These are phyloP conservation scores for Schizopygopsis pylzovi DNA, from an alignment of 2,797 vertebrate genomes.

Conservation along the genomic window DNA sequence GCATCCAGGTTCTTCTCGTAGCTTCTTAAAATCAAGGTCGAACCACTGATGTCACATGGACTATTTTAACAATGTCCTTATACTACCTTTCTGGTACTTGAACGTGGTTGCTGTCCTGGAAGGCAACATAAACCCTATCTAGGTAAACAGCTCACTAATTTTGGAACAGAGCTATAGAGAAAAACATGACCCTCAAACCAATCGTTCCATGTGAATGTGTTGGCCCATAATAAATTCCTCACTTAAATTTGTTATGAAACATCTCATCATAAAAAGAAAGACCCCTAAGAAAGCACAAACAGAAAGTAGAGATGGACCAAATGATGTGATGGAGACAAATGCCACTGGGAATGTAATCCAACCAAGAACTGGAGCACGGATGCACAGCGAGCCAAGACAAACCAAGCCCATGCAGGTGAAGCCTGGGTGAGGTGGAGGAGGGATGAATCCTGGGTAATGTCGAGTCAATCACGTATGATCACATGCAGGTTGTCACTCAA, in stretches of 20 bases:
- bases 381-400: neutral
- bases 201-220: neutral
- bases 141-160: neutral
- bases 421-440: neutral
- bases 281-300: slow-evolving; percentile 37
- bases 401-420: slow-evolving; percentile 29
- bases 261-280: slow-evolving; percentile 12
- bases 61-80: neutral
- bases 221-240: neutral
- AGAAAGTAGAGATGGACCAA: slow-evolving; percentile 45
- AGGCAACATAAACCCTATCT: neutral
- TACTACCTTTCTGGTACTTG: neutral
- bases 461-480: neutral
- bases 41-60: neutral
- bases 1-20: too few relatives aligned
- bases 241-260: neutral
- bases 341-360: neutral
- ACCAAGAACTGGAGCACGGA: neutral
- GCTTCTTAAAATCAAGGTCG: too few relatives aligned
- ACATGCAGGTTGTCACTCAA: neutral
- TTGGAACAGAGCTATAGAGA: neutral
- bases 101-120: neutral
- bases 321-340: slow-evolving; percentile 7
- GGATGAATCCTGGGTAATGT: slow-evolving; percentile 27
- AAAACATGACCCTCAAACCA: neutral